Conservation (phyloP, 2,888 invertebrate genomes). For the Himalopsyche japonica region DNA sequence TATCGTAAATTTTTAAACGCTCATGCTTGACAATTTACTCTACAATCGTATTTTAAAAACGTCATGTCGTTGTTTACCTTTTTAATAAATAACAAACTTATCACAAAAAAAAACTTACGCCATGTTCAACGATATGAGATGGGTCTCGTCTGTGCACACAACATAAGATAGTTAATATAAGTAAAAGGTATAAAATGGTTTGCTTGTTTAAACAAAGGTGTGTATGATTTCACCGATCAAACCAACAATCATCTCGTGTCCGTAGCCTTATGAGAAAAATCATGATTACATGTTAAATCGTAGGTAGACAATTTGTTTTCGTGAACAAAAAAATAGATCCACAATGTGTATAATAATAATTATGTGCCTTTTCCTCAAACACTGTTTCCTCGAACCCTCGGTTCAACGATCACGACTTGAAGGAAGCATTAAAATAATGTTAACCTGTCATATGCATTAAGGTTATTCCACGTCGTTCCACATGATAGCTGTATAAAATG, state of each 20-base stretch:
- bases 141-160: too few species aligned
- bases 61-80: too few species aligned
- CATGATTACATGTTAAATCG: background rate
- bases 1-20: too few species aligned
- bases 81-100: too few species aligned
- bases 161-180: too few species aligned
- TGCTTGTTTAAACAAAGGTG: background rate
- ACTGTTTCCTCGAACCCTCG: background rate
- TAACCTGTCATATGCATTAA: too few species aligned
- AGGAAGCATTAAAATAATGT: background rate
- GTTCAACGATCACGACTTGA: background rate
- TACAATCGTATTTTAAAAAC: too few species aligned
- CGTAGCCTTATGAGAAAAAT: background rate
- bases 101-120: too few species aligned
- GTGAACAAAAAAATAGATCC: background rate
- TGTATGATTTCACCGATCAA: background rate
- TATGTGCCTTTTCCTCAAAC: background rate
- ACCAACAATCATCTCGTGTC: background rate
- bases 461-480: too few species aligned
- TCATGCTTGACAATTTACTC: too few species aligned
- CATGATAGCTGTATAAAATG: too few species aligned
- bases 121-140: too few species aligned
- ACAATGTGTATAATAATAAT: background rate
- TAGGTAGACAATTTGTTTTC: background rate
- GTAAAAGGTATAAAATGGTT: background rate